Percentiles rank a stretch among this genome's conserved stretches.
Evolutionary conservation across 2,888 invertebrate species (phyloP).

Genomic region (Ichneumoninae sp.): DNA sequence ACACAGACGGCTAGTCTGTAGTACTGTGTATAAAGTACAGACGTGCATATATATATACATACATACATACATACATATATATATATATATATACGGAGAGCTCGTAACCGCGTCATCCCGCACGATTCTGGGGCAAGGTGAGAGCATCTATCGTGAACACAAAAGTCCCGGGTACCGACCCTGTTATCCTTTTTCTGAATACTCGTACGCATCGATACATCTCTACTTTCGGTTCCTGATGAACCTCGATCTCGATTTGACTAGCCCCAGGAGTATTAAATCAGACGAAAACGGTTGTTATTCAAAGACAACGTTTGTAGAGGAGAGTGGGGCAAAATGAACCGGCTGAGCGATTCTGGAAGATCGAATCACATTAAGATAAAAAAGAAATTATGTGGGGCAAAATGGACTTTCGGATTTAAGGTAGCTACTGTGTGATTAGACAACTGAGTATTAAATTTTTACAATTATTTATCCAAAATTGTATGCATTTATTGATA

Average conservation of each 20-base stretch:
- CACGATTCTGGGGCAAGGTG: conserved; percentile 66
- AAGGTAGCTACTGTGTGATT: too few species aligned
- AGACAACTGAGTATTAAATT: too few species aligned
- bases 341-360: too few species aligned
- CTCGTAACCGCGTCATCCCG: conserved; percentile 50
- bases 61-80: neutral
- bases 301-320: neutral
- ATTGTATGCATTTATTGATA: too few species aligned
- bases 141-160: conserved; percentile 41
- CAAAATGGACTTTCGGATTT: too few species aligned
- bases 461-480: too few species aligned
- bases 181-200: conserved; percentile 51
- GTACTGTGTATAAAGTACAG: neutral
- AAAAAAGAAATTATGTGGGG: neutral
- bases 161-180: conserved; percentile 54
- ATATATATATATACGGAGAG: conserved; percentile 13
- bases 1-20: conserved; percentile 34
- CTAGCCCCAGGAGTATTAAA: conserved; percentile 35
- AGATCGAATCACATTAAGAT: neutral
- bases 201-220: conserved; percentile 56
- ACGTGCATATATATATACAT: neutral
- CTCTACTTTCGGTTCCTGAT: conserved; percentile 45
- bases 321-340: neutral
- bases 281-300: neutral
- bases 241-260: conserved; percentile 61